Evolutionary conservation across 2,888 invertebrate genomes (phyloP).

Genomic region (Stenichneumon culpator): DNA sequence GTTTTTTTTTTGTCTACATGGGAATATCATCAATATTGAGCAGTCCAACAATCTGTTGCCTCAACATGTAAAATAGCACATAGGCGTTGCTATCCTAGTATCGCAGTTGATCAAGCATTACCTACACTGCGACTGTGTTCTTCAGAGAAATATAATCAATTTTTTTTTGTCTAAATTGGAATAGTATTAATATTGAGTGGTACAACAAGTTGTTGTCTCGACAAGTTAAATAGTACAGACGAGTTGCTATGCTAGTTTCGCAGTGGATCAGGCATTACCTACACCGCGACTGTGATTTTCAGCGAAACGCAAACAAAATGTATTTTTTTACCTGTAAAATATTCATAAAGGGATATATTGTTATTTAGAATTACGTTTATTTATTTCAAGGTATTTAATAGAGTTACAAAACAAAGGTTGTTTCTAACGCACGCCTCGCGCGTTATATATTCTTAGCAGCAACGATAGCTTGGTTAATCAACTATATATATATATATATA

Average conservation of each 20-base stretch:
- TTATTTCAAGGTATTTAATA: slow-evolving; percentile 78
- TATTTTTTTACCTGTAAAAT: neutral
- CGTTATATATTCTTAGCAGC: slow-evolving; percentile 70
- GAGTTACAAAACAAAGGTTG: slow-evolving; percentile 81
- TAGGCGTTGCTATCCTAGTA: neutral
- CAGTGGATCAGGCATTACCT: neutral
- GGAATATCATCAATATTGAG: neutral
- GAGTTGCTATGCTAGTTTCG: neutral
- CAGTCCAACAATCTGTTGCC: neutral
- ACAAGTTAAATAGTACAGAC: slow-evolving; percentile 34
- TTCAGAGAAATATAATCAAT: neutral
- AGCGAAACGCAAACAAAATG: neutral
- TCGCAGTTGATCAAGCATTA: neutral
- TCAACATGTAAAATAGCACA: slow-evolving; percentile 36
- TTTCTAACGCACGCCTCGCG: slow-evolving; percentile 63
- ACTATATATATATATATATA: slow-evolving; percentile 24
- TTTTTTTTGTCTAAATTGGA: neutral
- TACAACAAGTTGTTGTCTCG: neutral
- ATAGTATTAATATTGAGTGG: neutral
- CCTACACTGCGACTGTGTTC: neutral
- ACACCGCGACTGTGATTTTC: neutral
- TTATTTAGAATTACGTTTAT: slow-evolving; percentile 77
- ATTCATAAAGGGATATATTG: slow-evolving; percentile 25
- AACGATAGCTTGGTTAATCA: slow-evolving; percentile 74
- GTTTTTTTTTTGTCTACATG: neutral